Evolutionary conservation across 2,797 vertebrate species (phyloP), one percentile per base, ranked within the genome.

Genomic region (Potorous gilbertii): DNA sequence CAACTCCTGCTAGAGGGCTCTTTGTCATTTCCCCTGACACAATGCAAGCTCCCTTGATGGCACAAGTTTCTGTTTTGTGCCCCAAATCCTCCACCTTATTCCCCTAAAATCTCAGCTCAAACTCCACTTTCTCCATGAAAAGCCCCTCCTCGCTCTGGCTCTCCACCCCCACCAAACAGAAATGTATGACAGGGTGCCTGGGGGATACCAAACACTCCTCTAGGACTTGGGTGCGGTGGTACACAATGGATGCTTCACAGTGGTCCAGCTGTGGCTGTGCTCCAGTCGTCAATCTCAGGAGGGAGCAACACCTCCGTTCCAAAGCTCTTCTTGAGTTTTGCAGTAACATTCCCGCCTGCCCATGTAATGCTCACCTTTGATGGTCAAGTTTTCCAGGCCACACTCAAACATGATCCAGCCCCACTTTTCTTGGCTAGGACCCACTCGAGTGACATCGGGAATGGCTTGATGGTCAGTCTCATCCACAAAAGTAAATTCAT

Each of bases 361-460:
- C 40, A 92, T 0, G 81, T 3, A 55, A n/a, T 46, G 10, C 0
- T 94, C 98, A 99, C 99, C 99, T 99, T 99, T 99, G 92, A 99
- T 99, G 2, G 99, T 99, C 97, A 99, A 98, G 98, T 99, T 99
- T 98, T 99, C 99, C 93, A 99, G 99, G 97, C 99, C 99, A 97
- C 99, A 99, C 98, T 99, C 99, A 74, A 99, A 99, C 99, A 99
- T 99, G 96, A 99, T 99, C 99, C 99, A 99, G 12, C 99, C 99
- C 99, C 99, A 99, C 97, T 99, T 99, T 98, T 99, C 99, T 81
- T 99, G 98, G 97, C 98, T 99, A 1, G 99, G 97, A 1, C 99
- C 98, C 40, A 99, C 99, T 18, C 99, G 99, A 93, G 98, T 97
- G 18, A 99, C 98, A 96, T 99, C 99, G 93, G 98, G 98, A 93